Percentiles rank a stretch among this genome's conserved stretches.
phyloP scores from a whole-genome alignment of 1,140 invertebrate genomes.

The Ephestia elutella region DNA sequence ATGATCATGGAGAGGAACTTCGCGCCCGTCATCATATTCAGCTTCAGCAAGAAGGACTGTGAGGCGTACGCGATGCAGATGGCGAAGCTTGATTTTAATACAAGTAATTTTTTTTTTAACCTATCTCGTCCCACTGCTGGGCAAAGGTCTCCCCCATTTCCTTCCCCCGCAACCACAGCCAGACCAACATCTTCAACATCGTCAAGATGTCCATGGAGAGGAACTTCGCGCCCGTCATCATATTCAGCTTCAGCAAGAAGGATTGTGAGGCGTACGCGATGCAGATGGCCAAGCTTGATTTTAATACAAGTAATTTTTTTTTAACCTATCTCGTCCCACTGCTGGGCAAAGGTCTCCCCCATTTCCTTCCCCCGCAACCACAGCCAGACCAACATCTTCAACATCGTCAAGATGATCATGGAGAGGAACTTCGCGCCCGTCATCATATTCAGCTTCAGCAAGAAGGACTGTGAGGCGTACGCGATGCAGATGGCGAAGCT shows the following conservation, averaged over 20 bases:
- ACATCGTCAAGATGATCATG: conserved; percentile 99
- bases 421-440: conserved; percentile 97
- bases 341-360: too few relatives aligned
- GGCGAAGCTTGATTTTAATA: conserved; percentile 97
- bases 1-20: conserved; percentile 99
- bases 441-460: conserved; percentile 99
- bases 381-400: conserved; percentile 92
- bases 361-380: conserved; percentile 77
- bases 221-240: conserved; percentile 97
- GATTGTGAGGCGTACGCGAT: conserved; percentile 98
- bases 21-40: conserved; percentile 98
- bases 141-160: too few relatives aligned
- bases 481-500: conserved; percentile 97
- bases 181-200: conserved; percentile 96
- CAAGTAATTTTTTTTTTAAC: conserved; percentile 72
- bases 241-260: conserved; percentile 99
- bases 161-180: conserved; percentile 78
- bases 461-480: conserved; percentile 98
- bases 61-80: conserved; percentile 97
- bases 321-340: too few relatives aligned
- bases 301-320: conserved; percentile 85
- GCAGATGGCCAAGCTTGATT: conserved; percentile 97
- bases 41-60: conserved; percentile 99
- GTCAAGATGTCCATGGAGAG: conserved; percentile 99
- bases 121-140: too few relatives aligned